These are phyloP conservation scores for Pogonophryne albipinna DNA, from an alignment of 2,797 vertebrate genomes.

Conservation along the genomic window DNA sequence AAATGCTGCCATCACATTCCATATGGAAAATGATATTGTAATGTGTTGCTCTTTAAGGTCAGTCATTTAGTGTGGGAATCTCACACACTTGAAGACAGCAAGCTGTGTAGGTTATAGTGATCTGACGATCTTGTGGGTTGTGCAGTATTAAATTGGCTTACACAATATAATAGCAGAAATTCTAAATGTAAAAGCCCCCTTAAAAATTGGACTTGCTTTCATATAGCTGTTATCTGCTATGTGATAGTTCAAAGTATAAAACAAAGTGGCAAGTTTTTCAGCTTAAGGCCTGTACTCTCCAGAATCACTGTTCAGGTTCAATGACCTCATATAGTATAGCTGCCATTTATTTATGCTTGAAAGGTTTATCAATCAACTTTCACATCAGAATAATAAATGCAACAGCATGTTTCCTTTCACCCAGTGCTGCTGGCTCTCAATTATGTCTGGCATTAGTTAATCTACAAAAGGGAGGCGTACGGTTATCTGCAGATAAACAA, in stretches of 20 bases:
- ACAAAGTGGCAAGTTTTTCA: neutral
- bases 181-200: neutral
- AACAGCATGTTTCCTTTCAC: constrained; percentile 4
- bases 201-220: no score
- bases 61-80: neutral
- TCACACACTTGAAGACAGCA: no score
- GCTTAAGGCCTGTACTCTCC: neutral
- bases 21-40: neutral
- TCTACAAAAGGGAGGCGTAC: constrained; percentile 17
- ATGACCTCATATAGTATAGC: neutral
- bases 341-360: constrained; percentile 6
- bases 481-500: constrained; percentile 62
- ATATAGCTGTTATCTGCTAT: neutral
- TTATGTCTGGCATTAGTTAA: constrained; percentile 32
- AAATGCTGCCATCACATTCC: neutral
- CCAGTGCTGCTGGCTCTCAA: constrained; percentile 5
- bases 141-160: no score
- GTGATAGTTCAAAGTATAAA: neutral
- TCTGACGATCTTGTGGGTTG: no score
- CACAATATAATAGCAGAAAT: neutral
- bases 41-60: neutral
- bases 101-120: no score
- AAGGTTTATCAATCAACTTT: neutral
- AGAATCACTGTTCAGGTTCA: constrained; percentile 1
- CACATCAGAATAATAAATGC: neutral